Conservation (phyloP, 35 echinoderm and acorn worm genomes). For the Ophioderma brevispina region DNA sequence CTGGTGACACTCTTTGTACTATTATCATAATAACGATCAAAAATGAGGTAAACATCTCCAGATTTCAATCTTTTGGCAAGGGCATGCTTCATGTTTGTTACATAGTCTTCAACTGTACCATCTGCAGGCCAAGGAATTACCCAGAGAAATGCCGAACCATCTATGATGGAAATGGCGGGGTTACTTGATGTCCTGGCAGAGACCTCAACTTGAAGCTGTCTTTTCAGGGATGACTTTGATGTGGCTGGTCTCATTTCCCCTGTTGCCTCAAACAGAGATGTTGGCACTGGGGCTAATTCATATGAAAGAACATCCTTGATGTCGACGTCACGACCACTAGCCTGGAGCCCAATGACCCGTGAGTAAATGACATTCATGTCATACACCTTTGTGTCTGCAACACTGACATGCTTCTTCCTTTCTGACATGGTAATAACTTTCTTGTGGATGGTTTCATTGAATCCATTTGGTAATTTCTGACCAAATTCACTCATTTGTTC, state of each 20-base stretch:
- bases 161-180: not conserved
- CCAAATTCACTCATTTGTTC: no score
- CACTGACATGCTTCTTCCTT: no score
- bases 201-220: slow-evolving; percentile 40
- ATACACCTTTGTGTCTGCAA: no score
- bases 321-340: slow-evolving; percentile 15
- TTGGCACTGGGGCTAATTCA: no score
- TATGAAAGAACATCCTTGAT: slow-evolving; percentile 33
- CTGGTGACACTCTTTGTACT: not conserved
- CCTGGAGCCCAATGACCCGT: slow-evolving; percentile 26
- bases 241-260: slow-evolving; percentile 46
- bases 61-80: not conserved
- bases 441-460: not conserved
- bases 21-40: not conserved
- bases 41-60: not conserved
- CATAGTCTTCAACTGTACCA: no score
- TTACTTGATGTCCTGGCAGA: no score
- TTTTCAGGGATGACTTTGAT: slow-evolving; percentile 59
- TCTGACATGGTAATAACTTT: no score
- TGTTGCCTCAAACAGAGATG: slow-evolving; percentile 52
- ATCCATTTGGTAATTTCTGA: no score
- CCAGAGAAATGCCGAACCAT: not conserved
- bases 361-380: slow-evolving; percentile 42
- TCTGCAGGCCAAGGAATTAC: no score
- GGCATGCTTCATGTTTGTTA: not conserved